Evolutionary conservation across 2,113 vertebrate species (phyloP), one percentile per base, ranked within the genome.

Genomic region (Collichthys lucidus): DNA sequence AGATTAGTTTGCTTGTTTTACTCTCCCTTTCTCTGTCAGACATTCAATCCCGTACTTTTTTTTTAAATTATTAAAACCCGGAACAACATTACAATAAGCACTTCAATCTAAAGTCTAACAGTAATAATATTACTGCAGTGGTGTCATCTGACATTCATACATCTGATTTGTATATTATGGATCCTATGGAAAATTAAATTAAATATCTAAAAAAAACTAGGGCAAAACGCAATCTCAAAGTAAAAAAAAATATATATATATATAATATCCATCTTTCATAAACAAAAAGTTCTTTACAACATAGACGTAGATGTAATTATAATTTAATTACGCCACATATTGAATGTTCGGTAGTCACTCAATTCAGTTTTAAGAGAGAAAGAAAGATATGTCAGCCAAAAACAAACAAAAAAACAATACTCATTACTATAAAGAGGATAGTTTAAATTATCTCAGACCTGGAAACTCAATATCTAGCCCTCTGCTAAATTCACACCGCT

Each of bases 1-100:
- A 64, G n/a, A 70, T 65, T 35, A 35, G 42, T 74, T 79, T 57
- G 59, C 22, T 29, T 62, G n/a, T 66, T 22, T 50, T 29, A 22
- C 42, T 80, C 50, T 26, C 15, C 12, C 20, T 26, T 15, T 3
- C n/a, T 11, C 12, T 15, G n/a, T 64, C 40, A 49, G n/a, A 55
- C n/a, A 62, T 53, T 74, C 7, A 2, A 60, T 40, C 24, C 16
- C 20, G 31, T 17, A 47, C 46, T 11, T 55, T 50, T 59, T 44
- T 22, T 24, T 35, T 8, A 2, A 26, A 26, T 26, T 20, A 0
- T 40, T 40, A 40, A 40, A 57, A 76, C 49, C n/a, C 15, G 57
- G 11, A 66, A 70, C 2, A n/a, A 29, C 14, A 49, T 70, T 19
- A 20, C 66, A 65, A 65, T 65, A 31, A 56, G 11, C 31, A 63